A percentile compares a stretch with the other conserved stretches of the same genome.
Evolutionary conservation across 2,113 vertebrate species (phyloP).

Genomic region (Nerophis lumbriciformis): DNA sequence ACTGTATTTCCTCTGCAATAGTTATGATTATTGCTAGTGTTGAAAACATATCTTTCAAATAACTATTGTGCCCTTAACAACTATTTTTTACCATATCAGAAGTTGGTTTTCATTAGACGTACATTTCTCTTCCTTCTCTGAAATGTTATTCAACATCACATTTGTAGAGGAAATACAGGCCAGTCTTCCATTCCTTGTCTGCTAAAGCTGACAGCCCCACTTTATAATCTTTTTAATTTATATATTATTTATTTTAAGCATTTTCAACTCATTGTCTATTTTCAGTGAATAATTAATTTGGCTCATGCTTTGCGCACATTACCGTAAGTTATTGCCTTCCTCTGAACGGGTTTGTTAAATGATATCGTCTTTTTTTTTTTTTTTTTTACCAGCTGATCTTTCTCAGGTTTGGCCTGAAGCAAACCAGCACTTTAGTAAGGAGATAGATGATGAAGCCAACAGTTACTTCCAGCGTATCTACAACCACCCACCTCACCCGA

Average conservation of each 20-base stretch:
- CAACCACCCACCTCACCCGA: constrained; percentile 97
- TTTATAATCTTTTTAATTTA: constrained; percentile 4
- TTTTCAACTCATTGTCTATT: too few relatives aligned
- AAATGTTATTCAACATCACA: not conserved
- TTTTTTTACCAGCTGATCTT: constrained; percentile 82
- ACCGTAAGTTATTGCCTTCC: not conserved
- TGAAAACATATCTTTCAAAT: not conserved
- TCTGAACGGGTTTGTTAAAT: not conserved
- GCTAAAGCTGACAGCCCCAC: constrained; percentile 56
- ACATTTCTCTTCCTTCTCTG: not conserved
- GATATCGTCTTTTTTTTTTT: not conserved
- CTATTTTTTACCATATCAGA: not conserved
- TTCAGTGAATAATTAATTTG: not conserved
- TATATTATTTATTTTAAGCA: too few relatives aligned
- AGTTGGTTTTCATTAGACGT: not conserved
- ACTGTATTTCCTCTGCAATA: constrained; percentile 63
- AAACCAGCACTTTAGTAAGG: constrained; percentile 99
- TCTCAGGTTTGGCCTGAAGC: constrained; percentile 99
- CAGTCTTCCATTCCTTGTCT: constrained; percentile 68
- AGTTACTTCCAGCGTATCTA: constrained; percentile 99
- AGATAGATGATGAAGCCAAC: constrained; percentile 98
- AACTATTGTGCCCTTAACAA: not conserved
- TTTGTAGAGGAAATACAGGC: constrained; percentile 65
- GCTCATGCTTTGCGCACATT: not conserved
- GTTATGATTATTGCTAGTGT: not conserved